phyloP scores from a whole-genome alignment of 2,113 vertebrate species.

The Dissostichus mawsoni region DNA sequence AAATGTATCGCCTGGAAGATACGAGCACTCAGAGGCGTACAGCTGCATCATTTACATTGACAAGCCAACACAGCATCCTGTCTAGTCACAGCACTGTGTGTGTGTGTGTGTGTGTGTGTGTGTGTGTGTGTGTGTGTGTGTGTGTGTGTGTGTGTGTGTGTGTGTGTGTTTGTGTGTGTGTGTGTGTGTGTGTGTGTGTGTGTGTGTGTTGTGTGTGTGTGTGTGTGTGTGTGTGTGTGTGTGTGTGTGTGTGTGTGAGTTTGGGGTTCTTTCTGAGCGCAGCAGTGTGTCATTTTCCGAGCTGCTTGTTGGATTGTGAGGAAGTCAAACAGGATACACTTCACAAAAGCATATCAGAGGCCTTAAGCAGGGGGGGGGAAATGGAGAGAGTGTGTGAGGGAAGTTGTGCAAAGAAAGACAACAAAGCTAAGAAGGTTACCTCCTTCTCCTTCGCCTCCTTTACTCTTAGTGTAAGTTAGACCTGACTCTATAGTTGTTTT shows the following conservation, averaged over 20 bases:
- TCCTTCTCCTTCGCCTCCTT: not conserved
- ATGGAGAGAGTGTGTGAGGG: not conserved
- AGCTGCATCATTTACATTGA: constrained; percentile 53
- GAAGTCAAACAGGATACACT: constrained; percentile 46
- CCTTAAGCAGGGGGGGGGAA: not conserved
- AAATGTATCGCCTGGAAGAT: constrained; percentile 30
- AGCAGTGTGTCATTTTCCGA: constrained; percentile 46
- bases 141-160: not conserved
- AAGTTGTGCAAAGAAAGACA: not conserved
- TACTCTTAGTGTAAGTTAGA: not conserved
- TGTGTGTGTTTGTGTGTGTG: too few species aligned
- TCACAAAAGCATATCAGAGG: constrained; percentile 33
- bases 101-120: constrained; percentile 4
- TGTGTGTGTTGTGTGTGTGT: not conserved
- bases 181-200: not conserved
- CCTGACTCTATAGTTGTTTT: not conserved
- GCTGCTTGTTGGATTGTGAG: constrained; percentile 55
- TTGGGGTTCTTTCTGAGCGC: not conserved
- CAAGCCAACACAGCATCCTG: constrained; percentile 40
- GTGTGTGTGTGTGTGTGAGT: too few species aligned
- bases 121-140: constrained; percentile 15
- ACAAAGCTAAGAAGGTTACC: not conserved
- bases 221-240: too few species aligned
- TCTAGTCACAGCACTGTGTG: constrained; percentile 15
- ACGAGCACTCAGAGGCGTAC: constrained; percentile 34